These are phyloP conservation scores for Eumeta japonica DNA, from an alignment of 1,140 invertebrate genomes.

Conservation along the genomic window DNA sequence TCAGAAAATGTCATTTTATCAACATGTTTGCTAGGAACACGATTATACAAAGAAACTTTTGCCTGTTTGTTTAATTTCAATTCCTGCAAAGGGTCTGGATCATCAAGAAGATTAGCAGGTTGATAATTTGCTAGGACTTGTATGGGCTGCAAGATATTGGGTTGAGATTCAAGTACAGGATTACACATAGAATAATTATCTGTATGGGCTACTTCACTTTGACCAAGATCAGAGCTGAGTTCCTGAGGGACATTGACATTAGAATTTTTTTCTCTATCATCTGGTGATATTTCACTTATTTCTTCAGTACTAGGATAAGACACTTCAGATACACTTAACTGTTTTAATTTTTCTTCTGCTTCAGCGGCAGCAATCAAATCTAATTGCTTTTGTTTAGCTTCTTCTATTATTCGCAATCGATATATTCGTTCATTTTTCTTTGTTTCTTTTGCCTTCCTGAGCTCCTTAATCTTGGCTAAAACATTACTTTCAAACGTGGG, in stretches of 20 bases:
- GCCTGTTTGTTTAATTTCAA: conserved; percentile 35
- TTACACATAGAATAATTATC: conserved; percentile 18
- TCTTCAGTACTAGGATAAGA: conserved; percentile 59
- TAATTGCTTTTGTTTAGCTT: conserved; percentile 52
- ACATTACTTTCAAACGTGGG: conserved; percentile 71
- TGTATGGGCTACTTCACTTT: conserved; percentile 15
- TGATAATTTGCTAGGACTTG: conserved; percentile 32
- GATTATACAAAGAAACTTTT: conserved; percentile 31
- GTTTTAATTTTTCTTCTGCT: conserved; percentile 57
- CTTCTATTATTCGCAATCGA: conserved; percentile 58
- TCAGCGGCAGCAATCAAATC: conserved; percentile 44
- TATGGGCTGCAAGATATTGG: conserved; percentile 46
- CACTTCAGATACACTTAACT: conserved; percentile 58
- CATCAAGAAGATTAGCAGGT: conserved; percentile 42
- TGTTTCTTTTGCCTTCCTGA: conserved; percentile 62
- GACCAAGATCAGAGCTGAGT: conserved; percentile 21
- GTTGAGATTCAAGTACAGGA: conserved; percentile 23
- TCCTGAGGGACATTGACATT: conserved; percentile 27
- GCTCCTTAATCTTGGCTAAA: conserved; percentile 67
- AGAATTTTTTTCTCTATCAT: conserved; percentile 46
- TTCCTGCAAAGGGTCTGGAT: conserved; percentile 47
- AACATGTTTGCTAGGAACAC: conserved; percentile 27
- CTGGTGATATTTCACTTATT: conserved; percentile 54
- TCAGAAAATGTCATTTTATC: conserved; percentile 69
- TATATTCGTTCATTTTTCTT: conserved; percentile 60